A percentile compares a stretch with the other conserved stretches of the same genome.
phyloP scores from a whole-genome alignment of 1,140 invertebrate species.

The Tribolium castaneum region DNA sequence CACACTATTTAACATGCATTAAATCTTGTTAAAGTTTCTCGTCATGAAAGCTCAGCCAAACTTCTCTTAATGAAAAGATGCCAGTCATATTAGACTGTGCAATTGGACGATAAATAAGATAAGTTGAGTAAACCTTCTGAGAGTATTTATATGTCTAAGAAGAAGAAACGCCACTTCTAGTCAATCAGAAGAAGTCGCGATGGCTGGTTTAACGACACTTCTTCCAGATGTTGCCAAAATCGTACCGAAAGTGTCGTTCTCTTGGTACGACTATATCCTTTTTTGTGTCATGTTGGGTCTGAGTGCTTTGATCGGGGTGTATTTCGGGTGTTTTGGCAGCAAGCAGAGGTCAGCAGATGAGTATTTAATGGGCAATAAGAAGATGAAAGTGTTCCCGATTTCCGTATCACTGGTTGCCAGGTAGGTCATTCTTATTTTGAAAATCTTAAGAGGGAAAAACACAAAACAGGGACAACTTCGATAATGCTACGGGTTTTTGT shows the following conservation, averaged over 20 bases:
- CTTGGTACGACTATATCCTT: slow-evolving; percentile 66
- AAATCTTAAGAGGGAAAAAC: too few species aligned
- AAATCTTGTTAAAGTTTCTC: neutral
- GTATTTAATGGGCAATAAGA: slow-evolving; percentile 72
- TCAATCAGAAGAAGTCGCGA: neutral
- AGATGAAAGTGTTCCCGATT: slow-evolving; percentile 70
- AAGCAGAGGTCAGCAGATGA: slow-evolving; percentile 69
- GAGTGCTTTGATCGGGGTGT: slow-evolving; percentile 72
- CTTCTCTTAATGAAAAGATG: neutral
- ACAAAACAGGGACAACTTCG: too few species aligned
- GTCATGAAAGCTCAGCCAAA: neutral
- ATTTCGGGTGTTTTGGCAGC: slow-evolving; percentile 70
- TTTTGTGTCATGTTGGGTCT: slow-evolving; percentile 68
- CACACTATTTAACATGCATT: neutral
- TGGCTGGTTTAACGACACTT: neutral
- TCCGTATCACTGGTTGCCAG: slow-evolving; percentile 70
- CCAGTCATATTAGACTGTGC: neutral
- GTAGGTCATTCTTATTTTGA: slow-evolving; percentile 47
- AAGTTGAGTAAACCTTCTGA: neutral
- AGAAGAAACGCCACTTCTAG: neutral
- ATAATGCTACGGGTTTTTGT: too few species aligned
- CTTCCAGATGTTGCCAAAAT: neutral
- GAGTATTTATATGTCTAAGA: neutral
- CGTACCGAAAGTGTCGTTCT: slow-evolving; percentile 38
- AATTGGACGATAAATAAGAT: neutral